phyloP scores from a whole-genome alignment of 53 echinoderm and acorn worm species.

The Holothuria scabra region DNA sequence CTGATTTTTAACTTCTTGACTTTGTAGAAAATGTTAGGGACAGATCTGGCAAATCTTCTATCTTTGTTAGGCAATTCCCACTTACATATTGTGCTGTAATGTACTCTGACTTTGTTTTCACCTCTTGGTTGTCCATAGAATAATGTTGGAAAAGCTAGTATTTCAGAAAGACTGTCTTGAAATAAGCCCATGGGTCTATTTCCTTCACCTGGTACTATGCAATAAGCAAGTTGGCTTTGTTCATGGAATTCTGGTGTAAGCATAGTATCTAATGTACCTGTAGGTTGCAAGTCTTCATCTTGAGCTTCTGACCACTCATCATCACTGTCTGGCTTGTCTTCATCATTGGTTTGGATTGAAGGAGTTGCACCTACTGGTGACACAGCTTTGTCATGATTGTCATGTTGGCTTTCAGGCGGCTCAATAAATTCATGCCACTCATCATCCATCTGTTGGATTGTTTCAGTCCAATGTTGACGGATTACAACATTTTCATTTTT shows the following conservation, averaged over 20 bases:
- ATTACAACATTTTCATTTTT: slow-evolving; percentile 28
- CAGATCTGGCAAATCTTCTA: slow-evolving; percentile 45
- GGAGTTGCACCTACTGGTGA: background rate
- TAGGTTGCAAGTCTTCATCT: slow-evolving; percentile 33
- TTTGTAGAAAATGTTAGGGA: slow-evolving; percentile 60
- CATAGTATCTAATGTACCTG: slow-evolving; percentile 53
- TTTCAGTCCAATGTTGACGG: background rate
- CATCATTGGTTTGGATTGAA: background rate
- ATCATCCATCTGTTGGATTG: background rate
- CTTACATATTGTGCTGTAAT: slow-evolving; percentile 52
- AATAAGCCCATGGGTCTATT: slow-evolving; percentile 48
- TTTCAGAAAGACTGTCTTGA: slow-evolving; percentile 56
- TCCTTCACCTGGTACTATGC: slow-evolving; percentile 57
- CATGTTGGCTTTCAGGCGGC: background rate
- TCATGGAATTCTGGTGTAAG: slow-evolving; percentile 24
- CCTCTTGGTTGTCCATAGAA: slow-evolving; percentile 53
- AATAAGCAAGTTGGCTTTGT: slow-evolving; percentile 46
- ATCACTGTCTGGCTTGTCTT: slow-evolving; percentile 7
- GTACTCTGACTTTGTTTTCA: background rate
- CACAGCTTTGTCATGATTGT: background rate
- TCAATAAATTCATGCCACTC: slow-evolving; percentile 29
- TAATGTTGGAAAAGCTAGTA: slow-evolving; percentile 55
- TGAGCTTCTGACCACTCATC: slow-evolving; percentile 58
- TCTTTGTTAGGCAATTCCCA: slow-evolving; percentile 53
- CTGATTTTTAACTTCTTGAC: slow-evolving; percentile 53